A percentile compares a stretch with the other conserved stretches of the same genome.
These are phyloP conservation scores for Paedocypris sp. DNA, from an alignment of 2,113 vertebrate genomes.

Conservation along the genomic window DNA sequence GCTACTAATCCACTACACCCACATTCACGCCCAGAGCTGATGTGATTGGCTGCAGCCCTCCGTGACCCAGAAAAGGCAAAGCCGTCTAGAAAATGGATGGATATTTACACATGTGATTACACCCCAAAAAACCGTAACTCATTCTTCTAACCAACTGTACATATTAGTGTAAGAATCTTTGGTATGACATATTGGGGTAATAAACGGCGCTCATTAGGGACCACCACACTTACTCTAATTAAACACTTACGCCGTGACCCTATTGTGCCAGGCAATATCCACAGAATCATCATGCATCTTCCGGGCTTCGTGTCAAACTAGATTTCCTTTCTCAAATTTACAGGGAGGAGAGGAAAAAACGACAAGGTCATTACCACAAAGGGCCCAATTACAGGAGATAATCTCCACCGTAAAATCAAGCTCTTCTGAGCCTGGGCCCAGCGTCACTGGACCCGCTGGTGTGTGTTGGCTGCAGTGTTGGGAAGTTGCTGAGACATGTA, in stretches of 20 bases:
- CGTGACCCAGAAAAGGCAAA: no score
- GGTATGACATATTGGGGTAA: conserved; percentile 65
- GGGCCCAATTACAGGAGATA: conserved; percentile 45
- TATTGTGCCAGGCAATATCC: conserved; percentile 56
- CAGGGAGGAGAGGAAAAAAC: conserved; percentile 19
- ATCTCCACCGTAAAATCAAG: conserved; percentile 41
- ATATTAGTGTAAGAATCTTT: conserved; percentile 42
- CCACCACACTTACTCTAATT: conserved; percentile 58
- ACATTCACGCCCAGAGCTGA: no score
- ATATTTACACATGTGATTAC: no score
- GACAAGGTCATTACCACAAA: conserved; percentile 50
- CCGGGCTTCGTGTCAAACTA: conserved; percentile 45
- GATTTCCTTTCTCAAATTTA: conserved; percentile 46
- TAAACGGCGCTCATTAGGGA: conserved; percentile 59
- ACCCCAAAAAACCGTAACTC: background rate
- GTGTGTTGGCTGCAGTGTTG: background rate
- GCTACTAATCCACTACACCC: no score
- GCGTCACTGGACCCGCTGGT: conserved; percentile 22
- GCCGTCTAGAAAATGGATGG: no score
- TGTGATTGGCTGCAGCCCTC: no score
- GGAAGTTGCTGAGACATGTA: conserved; percentile 21
- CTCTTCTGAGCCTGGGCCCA: conserved; percentile 33
- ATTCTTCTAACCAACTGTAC: conserved; percentile 9
- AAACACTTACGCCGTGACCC: conserved; percentile 62
- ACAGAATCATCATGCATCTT: conserved; percentile 45